Percentiles rank a stretch among this genome's conserved stretches.
phyloP scores from a whole-genome alignment of 2,888 invertebrate species.

The Peribatodes rhomboidaria region DNA sequence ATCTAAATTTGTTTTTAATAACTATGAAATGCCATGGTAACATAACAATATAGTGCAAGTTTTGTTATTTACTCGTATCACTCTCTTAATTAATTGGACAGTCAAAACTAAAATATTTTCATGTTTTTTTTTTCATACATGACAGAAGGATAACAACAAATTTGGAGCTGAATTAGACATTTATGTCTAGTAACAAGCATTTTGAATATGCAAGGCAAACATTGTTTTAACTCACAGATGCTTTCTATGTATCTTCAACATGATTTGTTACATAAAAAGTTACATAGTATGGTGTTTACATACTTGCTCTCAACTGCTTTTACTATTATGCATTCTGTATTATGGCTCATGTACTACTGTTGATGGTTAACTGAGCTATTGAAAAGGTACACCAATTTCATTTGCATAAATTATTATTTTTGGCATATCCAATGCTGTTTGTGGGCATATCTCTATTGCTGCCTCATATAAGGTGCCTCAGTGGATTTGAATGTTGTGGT shows the following conservation, averaged over 20 bases:
- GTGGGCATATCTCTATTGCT: background rate
- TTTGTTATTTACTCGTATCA: background rate
- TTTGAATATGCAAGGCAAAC: no score
- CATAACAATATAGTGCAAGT: background rate
- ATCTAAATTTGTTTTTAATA: background rate
- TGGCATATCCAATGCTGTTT: background rate
- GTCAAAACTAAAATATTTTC: no score
- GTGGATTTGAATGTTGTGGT: background rate
- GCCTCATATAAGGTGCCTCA: background rate
- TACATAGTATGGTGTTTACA: background rate
- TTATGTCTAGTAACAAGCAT: no score
- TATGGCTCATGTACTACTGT: background rate
- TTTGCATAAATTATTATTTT: constrained; percentile 14
- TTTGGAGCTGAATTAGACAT: no score
- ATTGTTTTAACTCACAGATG: no score
- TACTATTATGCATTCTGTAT: background rate
- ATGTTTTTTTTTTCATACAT: no score
- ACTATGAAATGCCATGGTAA: background rate
- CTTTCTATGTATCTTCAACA: no score
- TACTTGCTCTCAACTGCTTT: background rate
- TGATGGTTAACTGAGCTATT: background rate
- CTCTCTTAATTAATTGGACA: no score
- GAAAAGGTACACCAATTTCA: constrained; percentile 2
- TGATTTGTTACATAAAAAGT: no score
- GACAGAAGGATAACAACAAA: no score